phyloP scores from a whole-genome alignment of 2,797 vertebrate genomes.

The Pachyuromys duprasi region DNA sequence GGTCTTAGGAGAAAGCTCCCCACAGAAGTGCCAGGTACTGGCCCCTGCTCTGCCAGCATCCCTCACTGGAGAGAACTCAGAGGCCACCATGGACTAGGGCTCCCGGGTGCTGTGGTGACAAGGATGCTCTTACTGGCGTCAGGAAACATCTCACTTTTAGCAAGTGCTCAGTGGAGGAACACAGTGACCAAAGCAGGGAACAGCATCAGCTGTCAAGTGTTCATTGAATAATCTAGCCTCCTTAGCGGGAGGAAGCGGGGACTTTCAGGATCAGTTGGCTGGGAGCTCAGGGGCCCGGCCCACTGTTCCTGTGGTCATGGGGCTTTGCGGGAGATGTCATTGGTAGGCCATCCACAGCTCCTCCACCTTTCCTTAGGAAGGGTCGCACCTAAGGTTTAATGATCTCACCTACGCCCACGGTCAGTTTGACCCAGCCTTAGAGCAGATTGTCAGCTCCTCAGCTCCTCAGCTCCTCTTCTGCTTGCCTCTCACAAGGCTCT shows the following conservation, averaged over 20 bases:
- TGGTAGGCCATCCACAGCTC: rapidly evolving
- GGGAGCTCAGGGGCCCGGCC: neutral
- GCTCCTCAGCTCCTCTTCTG: neutral
- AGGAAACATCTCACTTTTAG: rapidly evolving
- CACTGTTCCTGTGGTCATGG: neutral
- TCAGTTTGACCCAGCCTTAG: rapidly evolving
- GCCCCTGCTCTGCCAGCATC: rapidly evolving
- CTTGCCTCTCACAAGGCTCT: no score
- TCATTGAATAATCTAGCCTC: neutral
- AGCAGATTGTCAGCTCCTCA: rapidly evolving
- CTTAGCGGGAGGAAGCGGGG: no score
- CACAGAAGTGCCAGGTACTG: rapidly evolving
- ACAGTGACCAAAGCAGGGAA: neutral
- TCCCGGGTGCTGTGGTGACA: rapidly evolving
- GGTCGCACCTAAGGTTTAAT: neutral
- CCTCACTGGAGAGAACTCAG: neutral
- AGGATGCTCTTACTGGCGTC: neutral
- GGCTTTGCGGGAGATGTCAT: rapidly evolving
- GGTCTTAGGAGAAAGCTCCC: neutral
- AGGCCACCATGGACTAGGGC: no score
- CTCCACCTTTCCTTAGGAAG: neutral
- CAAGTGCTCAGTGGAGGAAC: no score
- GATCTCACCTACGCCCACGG: rapidly evolving
- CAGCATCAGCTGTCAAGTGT: no score
- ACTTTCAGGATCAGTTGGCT: neutral